Evolutionary conservation across 2,113 vertebrate genomes (phyloP), one percentile per base, ranked within the genome.

Genomic region (Uria lomvia): DNA sequence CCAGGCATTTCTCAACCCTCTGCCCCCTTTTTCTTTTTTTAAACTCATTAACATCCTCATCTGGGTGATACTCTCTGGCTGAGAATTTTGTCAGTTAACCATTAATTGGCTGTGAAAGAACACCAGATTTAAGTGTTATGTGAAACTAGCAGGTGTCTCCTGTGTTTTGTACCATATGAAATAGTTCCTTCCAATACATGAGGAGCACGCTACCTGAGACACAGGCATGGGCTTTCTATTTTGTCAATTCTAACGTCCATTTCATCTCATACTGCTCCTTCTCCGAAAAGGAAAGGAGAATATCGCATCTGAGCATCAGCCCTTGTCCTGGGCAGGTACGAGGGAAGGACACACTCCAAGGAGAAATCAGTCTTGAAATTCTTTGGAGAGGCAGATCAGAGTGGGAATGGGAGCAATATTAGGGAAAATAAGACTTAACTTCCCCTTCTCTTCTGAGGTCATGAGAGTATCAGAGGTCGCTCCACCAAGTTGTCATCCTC

Each of bases 31-130:
- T 94, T 53, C 78, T 79, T 88, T 96, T 94, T 95, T 92, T 60
- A 94, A 96, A 88, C 92, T 95, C 89, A 94, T 96, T 94, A 97
- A 85, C 83, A 95, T 95, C 81, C 71, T 95, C 55, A 76, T 82
- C 58, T 83, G 70, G 63, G 89, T 80, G 50, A 79, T 80, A 88
- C 59, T 82, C 96, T 83, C 63, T 94, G 71, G 58, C 45, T 88
- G 34, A 71, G 81, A 93, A 89, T 94, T 96, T 88, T 1, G 4
- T 47, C 43, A 21, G 71, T 96, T 96, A 96, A 96, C 81, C 55
- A 82, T 94, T 81, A 88, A 79, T 70, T 67, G 81, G 11, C 62
- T 83, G 71, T 65, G 58, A 90, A 89, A 65, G 52, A 60, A n/a
- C 34, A 90, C 29, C 53, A 79, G 36, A 73, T 93, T 52, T 70